These are phyloP conservation scores for Ophioderma brevispina DNA, from an alignment of 35 echinoderm and acorn worm species.

Conservation along the genomic window DNA sequence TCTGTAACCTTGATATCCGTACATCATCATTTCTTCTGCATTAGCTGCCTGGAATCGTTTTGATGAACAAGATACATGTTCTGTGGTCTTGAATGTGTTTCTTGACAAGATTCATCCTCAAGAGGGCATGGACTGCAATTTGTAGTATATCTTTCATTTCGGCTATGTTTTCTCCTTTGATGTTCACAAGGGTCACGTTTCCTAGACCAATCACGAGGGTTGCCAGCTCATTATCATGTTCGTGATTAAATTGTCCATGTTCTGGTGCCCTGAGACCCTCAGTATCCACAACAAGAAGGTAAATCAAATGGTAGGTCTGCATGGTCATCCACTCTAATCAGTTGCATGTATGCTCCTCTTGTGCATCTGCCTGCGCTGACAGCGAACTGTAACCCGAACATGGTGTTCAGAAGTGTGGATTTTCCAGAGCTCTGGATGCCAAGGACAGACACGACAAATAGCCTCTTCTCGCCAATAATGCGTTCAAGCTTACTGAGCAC, in stretches of 20 bases:
- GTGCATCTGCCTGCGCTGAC: slow-evolving; percentile 43
- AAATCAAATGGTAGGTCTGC: slow-evolving; percentile 24
- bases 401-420: slow-evolving; percentile 36
- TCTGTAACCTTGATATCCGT: background rate
- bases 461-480: slow-evolving; percentile 8
- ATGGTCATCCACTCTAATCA: background rate
- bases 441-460: slow-evolving; percentile 34
- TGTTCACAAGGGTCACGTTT: slow-evolving; percentile 31
- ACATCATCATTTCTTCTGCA: background rate
- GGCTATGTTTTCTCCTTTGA: background rate
- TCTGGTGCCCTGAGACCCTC: slow-evolving; percentile 28
- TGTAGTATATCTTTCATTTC: slow-evolving; percentile 35
- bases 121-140: slow-evolving; percentile 36
- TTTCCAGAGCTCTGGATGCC: slow-evolving; percentile 5
- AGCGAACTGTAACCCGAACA: slow-evolving; percentile 49
- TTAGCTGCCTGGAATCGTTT: background rate
- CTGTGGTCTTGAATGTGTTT: background rate
- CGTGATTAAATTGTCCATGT: background rate
- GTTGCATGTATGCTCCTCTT: slow-evolving; percentile 24
- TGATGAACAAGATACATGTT: slow-evolving; percentile 12
- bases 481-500: slow-evolving; percentile 8
- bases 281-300: slow-evolving; percentile 35
- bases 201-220: slow-evolving; percentile 28
- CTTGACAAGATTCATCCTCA: slow-evolving; percentile 1
- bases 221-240: slow-evolving; percentile 24